Percentiles rank a stretch among this genome's conserved stretches.
These are phyloP conservation scores for Daktulosphaira vitifoliae DNA, from an alignment of 1,140 invertebrate species.

Conservation along the genomic window DNA sequence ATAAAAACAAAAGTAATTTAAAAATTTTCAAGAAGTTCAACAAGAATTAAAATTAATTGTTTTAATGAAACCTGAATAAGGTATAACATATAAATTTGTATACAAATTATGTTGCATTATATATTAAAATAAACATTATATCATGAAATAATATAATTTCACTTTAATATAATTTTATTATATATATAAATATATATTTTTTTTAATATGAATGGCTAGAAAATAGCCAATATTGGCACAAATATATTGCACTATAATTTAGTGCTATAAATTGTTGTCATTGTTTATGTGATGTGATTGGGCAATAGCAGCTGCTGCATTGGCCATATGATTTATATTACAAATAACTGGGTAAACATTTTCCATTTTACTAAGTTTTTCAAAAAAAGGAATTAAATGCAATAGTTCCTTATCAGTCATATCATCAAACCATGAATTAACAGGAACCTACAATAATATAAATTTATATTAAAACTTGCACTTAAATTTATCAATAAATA, in stretches of 20 bases:
- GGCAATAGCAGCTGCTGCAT: slow-evolving; percentile 48
- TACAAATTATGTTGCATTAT: neutral
- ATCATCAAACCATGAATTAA: slow-evolving; percentile 96
- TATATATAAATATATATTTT: too few relatives aligned
- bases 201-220: neutral
- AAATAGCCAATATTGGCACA: slow-evolving; percentile 23
- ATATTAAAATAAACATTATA: neutral
- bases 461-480: neutral
- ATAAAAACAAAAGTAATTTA: too few relatives aligned
- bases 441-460: slow-evolving; percentile 65
- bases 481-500: too few relatives aligned
- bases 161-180: too few relatives aligned
- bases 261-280: slow-evolving; percentile 19
- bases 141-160: too few relatives aligned
- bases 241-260: slow-evolving; percentile 14
- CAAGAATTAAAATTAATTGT: neutral
- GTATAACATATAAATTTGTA: slow-evolving; percentile 9
- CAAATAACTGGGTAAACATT: slow-evolving; percentile 87
- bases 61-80: slow-evolving; percentile 6
- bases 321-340: slow-evolving; percentile 58
- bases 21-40: neutral
- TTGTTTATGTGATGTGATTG: neutral
- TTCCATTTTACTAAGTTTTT: slow-evolving; percentile 86
- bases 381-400: slow-evolving; percentile 92
- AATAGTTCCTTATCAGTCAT: slow-evolving; percentile 89